phyloP scores from a whole-genome alignment of 1,140 invertebrate genomes.

The Luehdorfia chinensis region DNA sequence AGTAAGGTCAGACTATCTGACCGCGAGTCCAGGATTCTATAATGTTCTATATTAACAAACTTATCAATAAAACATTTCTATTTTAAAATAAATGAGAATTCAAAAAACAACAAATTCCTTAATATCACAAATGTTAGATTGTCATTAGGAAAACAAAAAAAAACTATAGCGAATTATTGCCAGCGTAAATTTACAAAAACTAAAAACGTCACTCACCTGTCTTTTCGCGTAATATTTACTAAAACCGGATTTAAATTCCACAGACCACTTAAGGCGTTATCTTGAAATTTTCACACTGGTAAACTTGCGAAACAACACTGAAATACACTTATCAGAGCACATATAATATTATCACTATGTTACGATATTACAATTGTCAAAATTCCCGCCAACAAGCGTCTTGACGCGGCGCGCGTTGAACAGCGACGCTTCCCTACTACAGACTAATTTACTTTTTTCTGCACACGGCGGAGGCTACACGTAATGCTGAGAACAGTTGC shows the following conservation, averaged over 20 bases:
- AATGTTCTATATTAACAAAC: too few species aligned
- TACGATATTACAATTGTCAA: slow-evolving; percentile 11
- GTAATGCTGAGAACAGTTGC: not conserved
- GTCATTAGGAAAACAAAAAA: too few species aligned
- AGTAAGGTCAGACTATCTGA: too few species aligned
- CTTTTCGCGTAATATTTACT: not conserved
- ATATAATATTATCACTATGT: slow-evolving; percentile 12
- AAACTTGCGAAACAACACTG: slow-evolving; percentile 15
- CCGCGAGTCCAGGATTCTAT: too few species aligned
- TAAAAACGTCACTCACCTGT: slow-evolving; percentile 9
- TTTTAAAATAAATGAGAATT: too few species aligned
- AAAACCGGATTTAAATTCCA: not conserved
- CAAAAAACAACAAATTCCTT: too few species aligned
- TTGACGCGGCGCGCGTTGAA: slow-evolving; percentile 6
- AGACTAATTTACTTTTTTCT: slow-evolving; percentile 7
- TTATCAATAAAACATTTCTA: too few species aligned
- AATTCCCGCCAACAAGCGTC: slow-evolving; percentile 7
- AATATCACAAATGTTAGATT: too few species aligned
- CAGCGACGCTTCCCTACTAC: slow-evolving; percentile 6
- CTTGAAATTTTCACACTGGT: slow-evolving; percentile 9
- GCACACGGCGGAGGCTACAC: slow-evolving; percentile 11
- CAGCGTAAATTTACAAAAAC: not conserved
- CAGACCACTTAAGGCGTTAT: slow-evolving; percentile 3
- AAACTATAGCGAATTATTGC: too few species aligned
- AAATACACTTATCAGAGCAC: slow-evolving; percentile 10